Base-by-base conservation (phyloP, 1,140 invertebrate genomes). In the Dendroctonus ponderosae region DNA sequence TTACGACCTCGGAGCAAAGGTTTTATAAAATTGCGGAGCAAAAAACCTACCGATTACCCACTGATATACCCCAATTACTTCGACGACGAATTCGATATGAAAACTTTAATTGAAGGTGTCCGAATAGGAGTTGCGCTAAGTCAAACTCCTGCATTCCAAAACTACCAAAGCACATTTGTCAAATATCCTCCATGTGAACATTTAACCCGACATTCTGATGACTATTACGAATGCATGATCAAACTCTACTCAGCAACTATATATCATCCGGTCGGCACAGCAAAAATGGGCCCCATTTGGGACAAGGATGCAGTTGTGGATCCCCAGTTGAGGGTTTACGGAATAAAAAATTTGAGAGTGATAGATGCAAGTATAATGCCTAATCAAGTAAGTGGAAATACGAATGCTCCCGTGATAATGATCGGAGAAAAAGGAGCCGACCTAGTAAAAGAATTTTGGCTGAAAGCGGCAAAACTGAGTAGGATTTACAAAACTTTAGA, bases 31-130 rank as follows among this genome's bases (percentile, higher is more conserved):
- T 75, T 97, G 5, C 81, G 90, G 6, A 91, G 88, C 59, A 85
- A 85, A 14, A 91, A 96, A 80, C 96, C 96, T 0, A 90, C 89
- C 66, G 89, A 95, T 69, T 91, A 94, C 76, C 97, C 97, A 0
- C 83, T 94, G 11, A 95, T 99, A 56, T 91, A 95, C 76, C 93
- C 96, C 0, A 96, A 95, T 75, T 97, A 97, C 72, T 87, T 97
- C 69, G 82, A 85, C 6, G 89, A 94, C 58, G 88, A 89, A 1
- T 82, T 86, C 12, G 93, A 96, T 72, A 83, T 94, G 69, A 87
- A 88, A 39, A 89, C 87, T 0, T 77, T 96, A 41, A 83, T 94
- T 5, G 93, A 95, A 79, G 92, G 92, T 0, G 90, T 90, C 0
- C 93, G 92, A 77, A 88, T 93, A 26, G 87, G 83, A 0, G 80